Percentiles rank a stretch among this genome's conserved stretches.
phyloP scores from a whole-genome alignment of 2,888 invertebrate genomes.

The Drosophila falleni region DNA sequence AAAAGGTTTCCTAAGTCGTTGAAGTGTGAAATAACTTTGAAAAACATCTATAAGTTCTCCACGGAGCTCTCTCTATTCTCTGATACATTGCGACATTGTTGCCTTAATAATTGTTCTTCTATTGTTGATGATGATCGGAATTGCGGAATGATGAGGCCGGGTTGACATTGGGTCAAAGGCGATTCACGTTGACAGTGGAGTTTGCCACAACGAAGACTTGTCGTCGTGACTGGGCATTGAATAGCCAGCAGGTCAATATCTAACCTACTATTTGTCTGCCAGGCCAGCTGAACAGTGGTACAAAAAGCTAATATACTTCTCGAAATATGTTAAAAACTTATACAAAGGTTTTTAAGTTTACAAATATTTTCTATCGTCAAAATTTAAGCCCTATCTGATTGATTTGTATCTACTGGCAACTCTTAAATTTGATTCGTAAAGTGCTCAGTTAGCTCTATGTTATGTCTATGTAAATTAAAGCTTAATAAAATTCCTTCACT shows the following conservation, averaged over 20 bases:
- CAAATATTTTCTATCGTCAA: no score
- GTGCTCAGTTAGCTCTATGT: no score
- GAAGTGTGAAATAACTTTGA: conserved; percentile 37
- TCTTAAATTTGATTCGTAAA: not conserved
- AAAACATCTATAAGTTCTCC: conserved; percentile 1
- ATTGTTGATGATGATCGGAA: conserved; percentile 27
- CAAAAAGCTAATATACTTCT: no score
- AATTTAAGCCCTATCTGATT: not conserved
- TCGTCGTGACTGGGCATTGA: conserved; percentile 45
- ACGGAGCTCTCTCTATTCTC: not conserved
- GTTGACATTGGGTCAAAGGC: conserved; percentile 45
- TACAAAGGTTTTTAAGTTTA: no score
- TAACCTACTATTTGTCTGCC: conserved; percentile 57
- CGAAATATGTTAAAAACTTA: not conserved
- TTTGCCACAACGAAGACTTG: conserved; percentile 27
- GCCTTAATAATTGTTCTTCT: conserved; percentile 1
- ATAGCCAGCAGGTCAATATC: conserved; percentile 41
- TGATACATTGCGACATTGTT: conserved; percentile 21
- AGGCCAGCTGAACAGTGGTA: conserved; percentile 49
- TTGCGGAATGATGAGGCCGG: conserved; percentile 33
- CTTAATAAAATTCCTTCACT: not conserved
- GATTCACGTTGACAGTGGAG: conserved; percentile 35
- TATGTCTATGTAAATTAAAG: not conserved
- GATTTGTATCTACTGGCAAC: not conserved
- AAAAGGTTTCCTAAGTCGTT: conserved; percentile 16